Evolutionary conservation across 2,797 vertebrate genomes (phyloP).

Genomic region (Danio jaintianensis): DNA sequence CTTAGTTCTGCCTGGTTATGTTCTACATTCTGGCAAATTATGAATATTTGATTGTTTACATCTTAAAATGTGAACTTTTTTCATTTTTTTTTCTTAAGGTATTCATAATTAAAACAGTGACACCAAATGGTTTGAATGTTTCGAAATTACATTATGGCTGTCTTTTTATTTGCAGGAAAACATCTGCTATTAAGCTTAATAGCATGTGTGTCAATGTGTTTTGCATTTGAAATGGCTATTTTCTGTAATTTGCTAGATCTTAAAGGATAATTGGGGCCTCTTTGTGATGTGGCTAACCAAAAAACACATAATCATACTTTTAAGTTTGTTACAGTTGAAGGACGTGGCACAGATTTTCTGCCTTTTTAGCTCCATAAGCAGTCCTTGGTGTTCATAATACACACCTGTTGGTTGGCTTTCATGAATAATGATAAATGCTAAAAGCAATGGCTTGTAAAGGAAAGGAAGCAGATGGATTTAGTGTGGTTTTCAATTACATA

Average conservation of each 20-base stretch:
- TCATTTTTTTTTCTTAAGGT: constrained; percentile 17
- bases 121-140: background rate
- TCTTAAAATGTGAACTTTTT: constrained; percentile 31
- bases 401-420: constrained; percentile 34
- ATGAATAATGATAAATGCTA: constrained; percentile 30
- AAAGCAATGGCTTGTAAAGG: constrained; percentile 21
- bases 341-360: background rate
- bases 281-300: constrained; percentile 19
- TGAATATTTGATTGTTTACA: constrained; percentile 48
- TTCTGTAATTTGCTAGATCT: constrained; percentile 2
- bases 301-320: constrained; percentile 25
- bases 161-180: background rate
- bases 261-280: constrained; percentile 11
- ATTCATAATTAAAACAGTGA: constrained; percentile 22
- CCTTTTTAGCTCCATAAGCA: constrained; percentile 4
- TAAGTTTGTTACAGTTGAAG: constrained; percentile 7
- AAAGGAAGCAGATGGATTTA: constrained; percentile 32
- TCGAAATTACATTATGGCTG: background rate
- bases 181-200: background rate
- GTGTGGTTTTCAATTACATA: constrained; percentile 5
- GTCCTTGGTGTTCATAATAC: constrained; percentile 16
- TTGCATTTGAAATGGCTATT: constrained; percentile 2
- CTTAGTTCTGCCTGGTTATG: constrained; percentile 26
- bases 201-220: background rate
- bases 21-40: constrained; percentile 27